Base-by-base conservation (phyloP, 64 coral and sea anemone species). In the Dendronephthya gigantea region DNA sequence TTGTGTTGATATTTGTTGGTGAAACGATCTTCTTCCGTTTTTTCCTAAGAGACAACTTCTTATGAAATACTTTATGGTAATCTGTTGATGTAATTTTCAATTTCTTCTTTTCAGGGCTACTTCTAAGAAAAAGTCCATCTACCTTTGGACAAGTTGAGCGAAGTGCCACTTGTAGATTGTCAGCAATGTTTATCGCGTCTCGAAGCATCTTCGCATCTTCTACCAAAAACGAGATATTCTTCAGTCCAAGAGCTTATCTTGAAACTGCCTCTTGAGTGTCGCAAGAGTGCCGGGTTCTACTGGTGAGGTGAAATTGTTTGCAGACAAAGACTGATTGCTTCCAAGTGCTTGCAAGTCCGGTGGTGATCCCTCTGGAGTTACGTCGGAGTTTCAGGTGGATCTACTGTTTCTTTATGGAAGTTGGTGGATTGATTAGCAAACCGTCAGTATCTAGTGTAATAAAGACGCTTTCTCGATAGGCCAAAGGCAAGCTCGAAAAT, bases 51-150 rank as follows among this genome's bases (percentile, higher is more conserved):
- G 55, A 62, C 55, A 62, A 27, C 25, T 27, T 62, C 25, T 62
- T 62, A 23, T 62, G 55, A 22, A 62, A 62, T 22, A 62, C 55
- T 84, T 91, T 52, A 51, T 91, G 85, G 25, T 62, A 62, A 62
- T 62, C 55, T 62, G 55, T 62, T 4, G 2, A n/a, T 23, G 55
- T 62, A 62, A 62, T 83, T 41, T 87, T 91, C 22, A 91, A 59
- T n/a, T 87, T 83, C 29, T 87, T 91, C 27, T 91, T 91, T 40
- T 55, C 81, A 83, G 85, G 90, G 50, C 85, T 87, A 48, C 17
- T 76, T 50, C 85, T 16, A 28, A 91, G 39, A 12, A 84, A 55
- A 69, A 91, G 90, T 29, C 90, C 90, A 69, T 87, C 82, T 41
- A 49, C 34, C 39, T 34, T 58, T 10, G 88, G 48, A 43, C 48